Base-by-base conservation (phyloP, 2,888 invertebrate genomes). In the Platycheirus albimanus region DNA sequence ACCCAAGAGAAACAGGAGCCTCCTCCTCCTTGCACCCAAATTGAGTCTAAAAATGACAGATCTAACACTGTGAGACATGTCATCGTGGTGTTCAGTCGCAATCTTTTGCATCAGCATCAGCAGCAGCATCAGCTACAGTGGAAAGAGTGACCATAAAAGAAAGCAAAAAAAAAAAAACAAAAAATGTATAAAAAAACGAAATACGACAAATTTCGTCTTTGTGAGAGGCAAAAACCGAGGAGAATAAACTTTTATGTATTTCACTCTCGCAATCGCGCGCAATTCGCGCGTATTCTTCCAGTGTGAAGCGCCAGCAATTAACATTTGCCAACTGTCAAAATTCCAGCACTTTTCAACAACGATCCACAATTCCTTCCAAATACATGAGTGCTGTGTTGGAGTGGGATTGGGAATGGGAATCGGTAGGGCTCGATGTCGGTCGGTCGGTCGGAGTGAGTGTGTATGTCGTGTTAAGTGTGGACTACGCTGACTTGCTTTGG, bases 321-420 rank as follows among this genome's bases (percentile, higher is more conserved):
- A 83, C 83, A 83, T 83, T 83, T 56, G 78, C 83, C 78, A 83
- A 78, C 78, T 83, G 83, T 83, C 83, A 83, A 78, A 83, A 83
- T 78, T 78, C 72, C 83, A 64, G 30, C 47, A 63, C 66, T 58
- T 28, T 61, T 49, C 61, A 69, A 43, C 77, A 75, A 38, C 61
- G 30, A 58, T 56, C 28, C 56, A 58, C 58, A 24, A 41, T 58
- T 58, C 24, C 58, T 41, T 41, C 45, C 17, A 17, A 45, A 13
- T 5, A 7, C 6, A 30, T n/a, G 45, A 61, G 43, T 61, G 61
- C 30, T 43, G 58, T 58, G 20, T 58, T 28, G 41, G 41, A 56
- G 3, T 36, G 8, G 36, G 20, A 28, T 61, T 15, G 17, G 38
- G 30, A 45, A 19, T 17, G 45, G n/a, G n/a, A n/a, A n/a, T n/a